Evolutionary conservation across 2,113 vertebrate genomes (phyloP).

Genomic region (Tamias sibiricus): DNA sequence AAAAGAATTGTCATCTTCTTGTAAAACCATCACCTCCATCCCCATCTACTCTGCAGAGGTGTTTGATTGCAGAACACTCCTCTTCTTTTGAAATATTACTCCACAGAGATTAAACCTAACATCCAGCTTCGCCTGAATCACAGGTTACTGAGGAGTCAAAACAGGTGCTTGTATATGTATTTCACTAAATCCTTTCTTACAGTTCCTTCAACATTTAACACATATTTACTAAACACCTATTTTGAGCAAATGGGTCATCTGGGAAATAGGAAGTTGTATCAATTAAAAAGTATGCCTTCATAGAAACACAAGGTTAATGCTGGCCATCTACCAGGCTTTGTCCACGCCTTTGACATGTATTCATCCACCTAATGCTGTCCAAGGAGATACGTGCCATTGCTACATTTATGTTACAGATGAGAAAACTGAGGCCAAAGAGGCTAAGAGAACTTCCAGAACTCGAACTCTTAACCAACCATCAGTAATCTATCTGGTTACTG

Average conservation of each 20-base stretch:
- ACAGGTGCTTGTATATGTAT: background rate
- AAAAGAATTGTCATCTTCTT: background rate
- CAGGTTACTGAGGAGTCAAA: background rate
- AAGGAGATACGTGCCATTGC: background rate
- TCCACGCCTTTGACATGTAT: background rate
- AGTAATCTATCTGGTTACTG: background rate
- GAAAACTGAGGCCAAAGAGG: constrained; percentile 32
- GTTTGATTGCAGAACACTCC: background rate
- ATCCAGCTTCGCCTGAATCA: background rate
- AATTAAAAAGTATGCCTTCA: background rate
- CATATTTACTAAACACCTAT: background rate
- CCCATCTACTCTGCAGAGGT: background rate
- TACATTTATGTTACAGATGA: constrained; percentile 22
- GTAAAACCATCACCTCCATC: background rate
- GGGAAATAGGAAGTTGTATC: background rate
- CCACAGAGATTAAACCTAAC: background rate
- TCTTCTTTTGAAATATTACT: background rate
- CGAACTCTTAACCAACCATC: background rate
- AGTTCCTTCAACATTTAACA: background rate
- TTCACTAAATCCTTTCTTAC: background rate
- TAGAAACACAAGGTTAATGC: background rate
- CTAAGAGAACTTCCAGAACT: background rate
- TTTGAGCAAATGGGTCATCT: background rate
- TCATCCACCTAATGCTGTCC: background rate
- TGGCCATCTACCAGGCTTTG: background rate